Evolutionary conservation across 2,797 vertebrate species (phyloP), one percentile per base, ranked within the genome.

Genomic region (Notolabrus celidotus): DNA sequence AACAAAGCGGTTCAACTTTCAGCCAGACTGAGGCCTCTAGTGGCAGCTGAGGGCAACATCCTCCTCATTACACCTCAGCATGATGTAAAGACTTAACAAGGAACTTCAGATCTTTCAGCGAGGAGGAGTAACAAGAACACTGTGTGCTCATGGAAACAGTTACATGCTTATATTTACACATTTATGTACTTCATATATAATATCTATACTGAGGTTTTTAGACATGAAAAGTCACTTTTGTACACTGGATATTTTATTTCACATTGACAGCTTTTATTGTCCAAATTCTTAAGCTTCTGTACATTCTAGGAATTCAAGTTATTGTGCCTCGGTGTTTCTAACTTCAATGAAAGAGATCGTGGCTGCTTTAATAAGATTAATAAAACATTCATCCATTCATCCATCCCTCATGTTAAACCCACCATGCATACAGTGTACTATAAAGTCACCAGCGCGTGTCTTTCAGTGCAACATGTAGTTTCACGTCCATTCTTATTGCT

Each of bases 1-100:
- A 77, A 74, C 71, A 79, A 82, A 88, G 62, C 69, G 45, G 39
- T 61, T 7, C 15, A 70, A 72, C 70, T 79, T 78, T 46, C 19
- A 65, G 74, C 56, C 27, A 1, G 61, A 80, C 71, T 81, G 67
- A 86, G 80, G 80, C 83, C 86, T 85, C 85, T 78, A 80, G 81
- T 88, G 86, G 74, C 58, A 34, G 66, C 56, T 55, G 27, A 73
- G 50, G 31, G 76, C 53, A 84, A 62, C 54, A 53, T 50, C 68
- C 19, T 19, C 9, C 10, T 23, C n/a, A 64, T 7, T 47, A 54
- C 64, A 55, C 56, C 7, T 58, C 7, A 39, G 6, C 6, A 9
- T 5, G 22, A 47, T 52, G 29, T 31, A 4, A 49, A 29, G 7
- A 19, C 33, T 31, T 27, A n/a, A 27, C 12, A 9, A 16, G 1